Conservation (phyloP, 2,113 vertebrate species). For the Mormyrus iriodes region DNA sequence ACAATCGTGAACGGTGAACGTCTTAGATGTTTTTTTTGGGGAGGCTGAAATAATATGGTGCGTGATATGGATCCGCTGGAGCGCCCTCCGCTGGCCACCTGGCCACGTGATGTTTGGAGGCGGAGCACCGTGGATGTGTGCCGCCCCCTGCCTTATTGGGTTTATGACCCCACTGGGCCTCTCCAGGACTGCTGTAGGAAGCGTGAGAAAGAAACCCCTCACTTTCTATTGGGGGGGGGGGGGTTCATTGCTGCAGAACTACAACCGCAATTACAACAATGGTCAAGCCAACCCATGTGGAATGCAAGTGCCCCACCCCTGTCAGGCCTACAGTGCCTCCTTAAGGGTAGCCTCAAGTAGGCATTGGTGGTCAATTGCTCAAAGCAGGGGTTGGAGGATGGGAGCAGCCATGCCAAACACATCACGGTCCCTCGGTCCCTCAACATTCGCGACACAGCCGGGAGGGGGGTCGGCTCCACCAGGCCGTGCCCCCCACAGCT, state of each 20-base stretch:
- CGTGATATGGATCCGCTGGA: background rate
- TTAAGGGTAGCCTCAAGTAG: background rate
- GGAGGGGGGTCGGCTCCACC: background rate
- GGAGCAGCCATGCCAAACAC: background rate
- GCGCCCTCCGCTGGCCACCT: background rate
- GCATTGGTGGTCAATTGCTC: background rate
- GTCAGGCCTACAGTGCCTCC: background rate
- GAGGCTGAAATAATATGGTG: background rate
- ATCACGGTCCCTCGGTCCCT: background rate
- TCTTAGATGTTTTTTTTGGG: background rate
- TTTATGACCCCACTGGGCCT: background rate
- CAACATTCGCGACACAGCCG: background rate
- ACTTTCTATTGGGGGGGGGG: background rate
- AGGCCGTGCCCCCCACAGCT: background rate
- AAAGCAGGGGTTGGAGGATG: background rate
- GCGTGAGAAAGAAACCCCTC: background rate
- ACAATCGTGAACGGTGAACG: background rate
- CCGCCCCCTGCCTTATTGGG: background rate
- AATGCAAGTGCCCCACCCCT: background rate
- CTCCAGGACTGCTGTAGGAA: background rate
- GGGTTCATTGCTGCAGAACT: background rate
- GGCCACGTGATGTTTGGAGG: background rate
- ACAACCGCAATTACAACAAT: background rate
- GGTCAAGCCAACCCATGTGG: constrained; percentile 26
- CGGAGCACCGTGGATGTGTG: background rate